Evolutionary conservation across 2,113 vertebrate genomes (phyloP).

Genomic region (Halcyon malimbica): DNA sequence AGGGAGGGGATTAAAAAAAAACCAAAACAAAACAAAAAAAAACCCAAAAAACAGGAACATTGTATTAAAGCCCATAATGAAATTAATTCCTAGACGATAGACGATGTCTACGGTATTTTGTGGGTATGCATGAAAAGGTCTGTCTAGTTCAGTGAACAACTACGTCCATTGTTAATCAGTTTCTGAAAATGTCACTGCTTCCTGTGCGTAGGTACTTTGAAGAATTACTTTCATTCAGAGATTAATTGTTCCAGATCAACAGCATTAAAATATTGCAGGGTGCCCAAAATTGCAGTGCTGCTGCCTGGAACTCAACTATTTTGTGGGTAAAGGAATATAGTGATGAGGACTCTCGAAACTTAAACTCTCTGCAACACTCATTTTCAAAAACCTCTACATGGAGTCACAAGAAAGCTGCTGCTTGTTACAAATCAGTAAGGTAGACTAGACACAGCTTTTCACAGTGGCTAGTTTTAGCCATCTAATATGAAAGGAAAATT

Average conservation of each 20-base stretch:
- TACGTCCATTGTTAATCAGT: constrained; percentile 33
- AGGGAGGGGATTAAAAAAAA: neutral
- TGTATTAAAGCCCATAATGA: neutral
- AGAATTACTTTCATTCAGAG: constrained; percentile 59
- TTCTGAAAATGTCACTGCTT: constrained; percentile 63
- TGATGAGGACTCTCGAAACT: neutral
- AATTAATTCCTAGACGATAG: constrained; percentile 28
- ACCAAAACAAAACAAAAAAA: neutral
- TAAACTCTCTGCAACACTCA: neutral
- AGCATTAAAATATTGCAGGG: neutral
- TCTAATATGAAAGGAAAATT: neutral
- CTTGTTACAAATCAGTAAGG: neutral
- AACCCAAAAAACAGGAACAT: neutral
- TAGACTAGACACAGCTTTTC: neutral
- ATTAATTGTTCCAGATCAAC: constrained; percentile 1
- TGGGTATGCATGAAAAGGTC: constrained; percentile 34
- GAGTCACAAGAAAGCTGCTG: neutral
- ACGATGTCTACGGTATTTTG: neutral
- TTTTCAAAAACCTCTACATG: neutral
- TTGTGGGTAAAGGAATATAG: neutral
- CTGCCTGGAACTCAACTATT: neutral
- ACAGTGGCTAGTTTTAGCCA: neutral
- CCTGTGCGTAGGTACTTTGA: constrained; percentile 42
- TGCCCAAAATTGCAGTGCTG: neutral
- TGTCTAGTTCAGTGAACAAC: constrained; percentile 52